These are phyloP conservation scores for Sebastes kiyomatsui DNA, from an alignment of 2,797 vertebrate species.

Conservation along the genomic window DNA sequence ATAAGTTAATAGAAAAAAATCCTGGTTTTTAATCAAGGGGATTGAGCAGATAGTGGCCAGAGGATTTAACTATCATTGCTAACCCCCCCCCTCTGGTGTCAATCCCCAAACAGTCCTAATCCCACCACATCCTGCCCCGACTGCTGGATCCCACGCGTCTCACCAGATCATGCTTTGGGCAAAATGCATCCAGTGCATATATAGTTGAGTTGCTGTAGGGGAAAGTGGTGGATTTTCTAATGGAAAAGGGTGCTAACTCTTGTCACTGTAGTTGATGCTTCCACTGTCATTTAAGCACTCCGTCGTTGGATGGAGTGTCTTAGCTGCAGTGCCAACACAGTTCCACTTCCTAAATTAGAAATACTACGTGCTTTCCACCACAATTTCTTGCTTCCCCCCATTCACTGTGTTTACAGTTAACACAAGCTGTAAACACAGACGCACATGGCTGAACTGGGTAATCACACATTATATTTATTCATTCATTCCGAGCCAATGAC, in stretches of 20 bases:
- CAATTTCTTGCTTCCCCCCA: neutral
- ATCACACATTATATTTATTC: slow-evolving; percentile 26
- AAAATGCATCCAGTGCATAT: neutral
- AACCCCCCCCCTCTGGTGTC: slow-evolving; percentile 19
- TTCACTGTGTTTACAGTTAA: slow-evolving; percentile 12
- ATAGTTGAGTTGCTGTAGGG: neutral
- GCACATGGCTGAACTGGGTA: neutral
- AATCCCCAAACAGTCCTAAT: slow-evolving; percentile 28
- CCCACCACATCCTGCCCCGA: slow-evolving; percentile 17
- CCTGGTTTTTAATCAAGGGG: slow-evolving; percentile 15
- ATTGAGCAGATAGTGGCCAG: neutral
- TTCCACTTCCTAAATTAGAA: neutral
- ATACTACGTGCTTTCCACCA: neutral
- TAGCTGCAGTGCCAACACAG: neutral
- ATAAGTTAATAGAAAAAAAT: too few species aligned
- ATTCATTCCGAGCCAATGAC: slow-evolving; percentile 19
- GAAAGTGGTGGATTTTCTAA: slow-evolving; percentile 25
- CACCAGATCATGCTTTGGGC: neutral
- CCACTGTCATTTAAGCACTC: neutral
- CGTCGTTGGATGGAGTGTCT: neutral
- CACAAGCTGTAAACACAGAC: slow-evolving; percentile 17
- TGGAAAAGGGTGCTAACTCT: neutral
- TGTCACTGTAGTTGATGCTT: neutral
- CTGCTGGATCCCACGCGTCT: neutral
- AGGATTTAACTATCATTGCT: slow-evolving; percentile 8